Base-by-base conservation (phyloP, 2,888 invertebrate species). In the Eilema sororculum region DNA sequence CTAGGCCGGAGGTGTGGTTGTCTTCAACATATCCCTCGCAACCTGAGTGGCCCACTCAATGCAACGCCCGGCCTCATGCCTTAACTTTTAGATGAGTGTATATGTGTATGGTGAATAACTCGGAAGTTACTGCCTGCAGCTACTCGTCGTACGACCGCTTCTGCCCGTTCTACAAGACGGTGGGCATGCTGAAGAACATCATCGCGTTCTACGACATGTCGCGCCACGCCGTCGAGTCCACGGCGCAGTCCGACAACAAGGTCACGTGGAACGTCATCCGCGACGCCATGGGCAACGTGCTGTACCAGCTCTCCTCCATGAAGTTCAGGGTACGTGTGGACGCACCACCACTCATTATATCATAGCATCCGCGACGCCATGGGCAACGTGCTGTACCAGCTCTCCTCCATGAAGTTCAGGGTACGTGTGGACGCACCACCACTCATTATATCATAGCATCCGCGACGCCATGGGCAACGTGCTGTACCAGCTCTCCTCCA, bases 141-240 rank as follows among this genome's bases (percentile, higher is more conserved):
- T 98, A 99, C 93, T 98, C 98, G 5, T 95, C 98, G 1, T 99
- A 99, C 95, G 99, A 99, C 95, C 97, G 99, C 78, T 99, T 99
- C 97, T 99, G 99, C 90, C 99, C 99, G 87, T 99, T 99, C 97
- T 99, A 99, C 96, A 99, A 99, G 96, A 99, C 99, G 22, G 99
- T 99, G 73, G 99, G 99, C 84, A 99, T 99, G 99, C 93, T 99
- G 90, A 97, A 97, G 92, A 99, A 99, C 96, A 99, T 99, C 95
- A 99, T 99, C 89, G 96, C 98, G 68, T 99, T 99, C 96, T 99
- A 99, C 95, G 99, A 99, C 94, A 97, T 99, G 98, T 97, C 99
- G 52, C 97, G 99, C 76, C 99, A 99, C 92, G 98, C 99, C 1
- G 99, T 99, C 2, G 99, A 99, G 95, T 97, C 98, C 76, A 99